Conservation (phyloP, 2,888 invertebrate genomes). For the Chironomus riparius region DNA sequence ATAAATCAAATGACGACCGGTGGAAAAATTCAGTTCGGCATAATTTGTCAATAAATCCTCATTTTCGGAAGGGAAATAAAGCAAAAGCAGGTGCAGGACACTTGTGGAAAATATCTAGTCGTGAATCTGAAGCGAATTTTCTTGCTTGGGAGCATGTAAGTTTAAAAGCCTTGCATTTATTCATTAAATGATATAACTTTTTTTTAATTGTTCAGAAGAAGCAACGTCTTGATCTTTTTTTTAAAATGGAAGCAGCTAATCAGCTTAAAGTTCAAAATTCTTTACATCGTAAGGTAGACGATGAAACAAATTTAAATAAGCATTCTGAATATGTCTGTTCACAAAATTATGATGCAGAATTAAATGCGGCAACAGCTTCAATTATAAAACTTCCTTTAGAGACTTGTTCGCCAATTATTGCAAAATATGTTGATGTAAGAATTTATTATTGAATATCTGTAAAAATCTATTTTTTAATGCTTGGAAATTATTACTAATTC, state of each 20-base stretch:
- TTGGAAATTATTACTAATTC: conserved; percentile 11
- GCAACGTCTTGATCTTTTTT: conserved; percentile 48
- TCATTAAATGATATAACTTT: neutral
- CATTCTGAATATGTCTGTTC: neutral
- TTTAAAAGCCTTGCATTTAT: conserved; percentile 22
- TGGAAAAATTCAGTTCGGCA: conserved; percentile 91
- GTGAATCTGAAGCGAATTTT: conserved; percentile 47
- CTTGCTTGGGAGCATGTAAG: conserved; percentile 50
- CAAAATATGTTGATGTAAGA: conserved; percentile 31
- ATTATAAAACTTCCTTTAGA: conserved; percentile 38
- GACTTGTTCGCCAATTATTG: conserved; percentile 34
- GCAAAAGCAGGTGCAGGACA: conserved; percentile 83
- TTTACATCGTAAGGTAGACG: neutral
- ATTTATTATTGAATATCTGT: neutral
- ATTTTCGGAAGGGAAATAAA: conserved; percentile 78
- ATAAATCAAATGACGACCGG: conserved; percentile 80
- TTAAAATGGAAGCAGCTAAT: conserved; percentile 42
- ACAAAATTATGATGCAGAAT: conserved; percentile 40
- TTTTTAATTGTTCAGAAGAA: conserved; percentile 40
- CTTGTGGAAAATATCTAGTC: conserved; percentile 75
- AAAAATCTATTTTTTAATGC: neutral
- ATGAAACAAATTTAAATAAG: neutral
- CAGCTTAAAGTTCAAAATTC: conserved; percentile 1
- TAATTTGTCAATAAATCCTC: conserved; percentile 85
- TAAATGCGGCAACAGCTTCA: conserved; percentile 49